A percentile compares a stretch with the other conserved stretches of the same genome.
These are phyloP conservation scores for Corythoichthys intestinalis DNA, from an alignment of 2,113 vertebrate genomes.

Conservation along the genomic window DNA sequence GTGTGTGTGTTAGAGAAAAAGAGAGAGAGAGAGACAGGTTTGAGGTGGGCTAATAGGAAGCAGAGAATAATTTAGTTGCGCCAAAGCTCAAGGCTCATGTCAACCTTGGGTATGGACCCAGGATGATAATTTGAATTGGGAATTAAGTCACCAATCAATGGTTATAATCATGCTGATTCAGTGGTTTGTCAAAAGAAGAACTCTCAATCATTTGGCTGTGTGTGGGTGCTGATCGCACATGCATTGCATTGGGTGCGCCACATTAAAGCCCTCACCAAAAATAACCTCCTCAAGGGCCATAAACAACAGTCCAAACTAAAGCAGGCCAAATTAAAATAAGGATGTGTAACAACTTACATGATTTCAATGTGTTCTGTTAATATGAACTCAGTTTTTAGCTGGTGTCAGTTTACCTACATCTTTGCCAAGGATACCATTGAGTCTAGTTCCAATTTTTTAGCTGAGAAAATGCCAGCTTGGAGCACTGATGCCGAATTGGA, in stretches of 20 bases:
- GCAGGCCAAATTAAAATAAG: background rate
- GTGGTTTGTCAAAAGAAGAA: conserved; percentile 56
- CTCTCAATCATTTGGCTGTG: conserved; percentile 57
- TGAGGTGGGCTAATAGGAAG: conserved; percentile 50
- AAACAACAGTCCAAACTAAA: background rate
- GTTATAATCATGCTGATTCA: conserved; percentile 69
- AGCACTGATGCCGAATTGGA: background rate
- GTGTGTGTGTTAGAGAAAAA: conserved; percentile 26
- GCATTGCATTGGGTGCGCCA: conserved; percentile 11
- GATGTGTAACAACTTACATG: background rate
- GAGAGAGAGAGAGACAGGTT: conserved; percentile 13
- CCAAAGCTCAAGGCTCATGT: conserved; percentile 71
- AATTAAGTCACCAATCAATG: conserved; percentile 75
- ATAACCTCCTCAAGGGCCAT: background rate
- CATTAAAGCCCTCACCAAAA: background rate
- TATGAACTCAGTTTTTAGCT: background rate
- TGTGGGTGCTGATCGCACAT: conserved; percentile 20
- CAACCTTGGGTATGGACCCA: conserved; percentile 69
- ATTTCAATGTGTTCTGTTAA: background rate
- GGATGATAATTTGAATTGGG: conserved; percentile 73
- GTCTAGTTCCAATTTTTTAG: background rate
- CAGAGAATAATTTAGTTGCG: conserved; percentile 66
- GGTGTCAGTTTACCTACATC: background rate
- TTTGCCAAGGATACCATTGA: background rate
- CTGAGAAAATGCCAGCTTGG: background rate